phyloP scores from a whole-genome alignment of 92 coral and sea anemone species.

The Pocillopora grandis region DNA sequence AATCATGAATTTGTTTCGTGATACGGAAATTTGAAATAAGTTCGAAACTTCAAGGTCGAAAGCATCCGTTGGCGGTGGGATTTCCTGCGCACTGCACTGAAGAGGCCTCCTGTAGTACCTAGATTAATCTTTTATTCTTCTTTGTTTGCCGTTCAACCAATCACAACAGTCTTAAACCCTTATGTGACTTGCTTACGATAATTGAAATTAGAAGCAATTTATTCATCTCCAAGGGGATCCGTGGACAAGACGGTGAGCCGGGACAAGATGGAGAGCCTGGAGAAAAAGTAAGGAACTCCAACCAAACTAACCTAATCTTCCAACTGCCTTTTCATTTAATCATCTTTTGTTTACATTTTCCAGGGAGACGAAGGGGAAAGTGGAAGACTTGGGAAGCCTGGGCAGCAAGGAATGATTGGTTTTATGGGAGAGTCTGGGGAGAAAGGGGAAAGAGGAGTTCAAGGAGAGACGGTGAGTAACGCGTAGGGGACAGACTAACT shows the following conservation, averaged over 20 bases:
- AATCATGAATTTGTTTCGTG: no score
- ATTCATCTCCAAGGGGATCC: conserved; percentile 2
- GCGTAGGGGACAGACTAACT: neutral
- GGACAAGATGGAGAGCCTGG: conserved; percentile 32
- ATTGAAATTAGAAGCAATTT: neutral
- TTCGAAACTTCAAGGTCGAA: no score
- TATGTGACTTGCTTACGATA: neutral
- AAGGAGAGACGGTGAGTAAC: conserved; percentile 31
- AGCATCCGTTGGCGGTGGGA: no score
- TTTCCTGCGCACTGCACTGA: no score
- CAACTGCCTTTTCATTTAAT: no score
- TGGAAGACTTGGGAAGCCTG: conserved; percentile 17
- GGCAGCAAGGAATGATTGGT: conserved; percentile 14
- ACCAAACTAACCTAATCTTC: neutral
- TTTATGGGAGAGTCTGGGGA: conserved; percentile 26
- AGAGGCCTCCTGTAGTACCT: no score
- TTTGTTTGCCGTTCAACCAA: neutral
- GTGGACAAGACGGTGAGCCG: conserved; percentile 30
- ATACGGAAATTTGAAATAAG: no score
- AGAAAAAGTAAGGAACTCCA: conserved; percentile 2
- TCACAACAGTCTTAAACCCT: no score
- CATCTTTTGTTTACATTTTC: neutral
- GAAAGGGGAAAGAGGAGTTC: conserved; percentile 25
- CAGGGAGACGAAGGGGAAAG: conserved; percentile 34
- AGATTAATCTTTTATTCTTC: no score